phyloP scores from a whole-genome alignment of 2,113 vertebrate species.

The Osmerus mordax region DNA sequence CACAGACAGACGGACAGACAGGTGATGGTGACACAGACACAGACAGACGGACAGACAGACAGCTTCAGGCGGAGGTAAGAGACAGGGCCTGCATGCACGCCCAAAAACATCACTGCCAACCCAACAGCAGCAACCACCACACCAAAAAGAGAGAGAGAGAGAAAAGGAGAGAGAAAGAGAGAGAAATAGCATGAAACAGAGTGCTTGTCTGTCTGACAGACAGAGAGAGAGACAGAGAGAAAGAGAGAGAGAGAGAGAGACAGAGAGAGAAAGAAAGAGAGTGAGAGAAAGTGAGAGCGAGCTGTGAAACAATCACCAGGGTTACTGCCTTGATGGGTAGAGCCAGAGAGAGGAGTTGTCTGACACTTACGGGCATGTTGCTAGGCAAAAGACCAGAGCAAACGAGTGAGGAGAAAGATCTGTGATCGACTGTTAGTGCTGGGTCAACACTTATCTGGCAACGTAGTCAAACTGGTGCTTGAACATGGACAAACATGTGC shows the following conservation, averaged over 20 bases:
- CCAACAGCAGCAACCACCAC: constrained; percentile 39
- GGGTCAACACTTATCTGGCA: background rate
- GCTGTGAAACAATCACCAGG: constrained; percentile 10
- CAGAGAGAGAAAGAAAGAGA: constrained; percentile 2
- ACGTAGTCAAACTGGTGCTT: too few relatives aligned
- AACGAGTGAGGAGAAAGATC: constrained; percentile 6
- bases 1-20: constrained; percentile 15
- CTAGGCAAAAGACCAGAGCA: constrained; percentile 6
- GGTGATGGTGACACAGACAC: background rate
- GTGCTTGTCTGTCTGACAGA: background rate
- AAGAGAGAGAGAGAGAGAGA: background rate
- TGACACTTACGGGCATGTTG: constrained; percentile 4
- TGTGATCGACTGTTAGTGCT: too few relatives aligned
- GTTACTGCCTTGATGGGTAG: constrained; percentile 14
- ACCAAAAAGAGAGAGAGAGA: background rate
- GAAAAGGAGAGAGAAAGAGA: background rate
- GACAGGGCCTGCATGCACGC: constrained; percentile 57
- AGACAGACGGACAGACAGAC: constrained; percentile 50
- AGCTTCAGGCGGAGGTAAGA: constrained; percentile 12
- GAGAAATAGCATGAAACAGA: background rate
- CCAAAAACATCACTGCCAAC: constrained; percentile 41
- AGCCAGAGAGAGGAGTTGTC: constrained; percentile 19
- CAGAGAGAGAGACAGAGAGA: constrained; percentile 9
- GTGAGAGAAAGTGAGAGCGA: constrained; percentile 7
- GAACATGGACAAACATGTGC: background rate